phyloP scores from a whole-genome alignment of 2,797 vertebrate genomes.

The Streptopelia turtur region DNA sequence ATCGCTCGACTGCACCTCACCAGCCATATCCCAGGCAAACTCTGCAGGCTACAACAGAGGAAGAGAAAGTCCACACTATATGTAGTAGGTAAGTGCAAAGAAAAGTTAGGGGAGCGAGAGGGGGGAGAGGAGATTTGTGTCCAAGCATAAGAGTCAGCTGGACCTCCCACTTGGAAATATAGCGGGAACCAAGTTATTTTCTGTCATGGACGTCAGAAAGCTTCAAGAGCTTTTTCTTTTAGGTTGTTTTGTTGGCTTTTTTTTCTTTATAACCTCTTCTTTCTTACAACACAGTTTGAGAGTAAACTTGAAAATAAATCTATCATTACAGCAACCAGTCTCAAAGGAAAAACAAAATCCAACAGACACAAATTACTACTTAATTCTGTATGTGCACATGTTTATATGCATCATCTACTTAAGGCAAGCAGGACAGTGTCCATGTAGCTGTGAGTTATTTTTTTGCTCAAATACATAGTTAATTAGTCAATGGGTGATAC shows the following conservation, averaged over 20 bases:
- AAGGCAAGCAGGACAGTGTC: background rate
- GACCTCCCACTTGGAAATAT: background rate
- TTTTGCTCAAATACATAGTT: slow-evolving; percentile 16
- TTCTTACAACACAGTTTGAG: slow-evolving; percentile 36
- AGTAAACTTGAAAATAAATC: slow-evolving; percentile 67
- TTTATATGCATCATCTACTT: slow-evolving; percentile 23
- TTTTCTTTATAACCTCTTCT: background rate
- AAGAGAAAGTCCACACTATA: background rate
- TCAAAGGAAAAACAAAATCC: slow-evolving; percentile 48
- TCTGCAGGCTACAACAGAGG: slow-evolving; percentile 11
- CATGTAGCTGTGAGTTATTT: background rate
- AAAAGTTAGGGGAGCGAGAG: background rate
- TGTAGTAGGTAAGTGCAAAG: background rate
- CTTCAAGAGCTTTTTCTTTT: background rate
- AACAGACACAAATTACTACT: slow-evolving; percentile 26
- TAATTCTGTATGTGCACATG: slow-evolving; percentile 33
- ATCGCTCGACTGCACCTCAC: background rate
- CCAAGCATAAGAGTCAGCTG: slow-evolving; percentile 2
- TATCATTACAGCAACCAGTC: slow-evolving; percentile 22
- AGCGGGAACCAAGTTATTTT: background rate
- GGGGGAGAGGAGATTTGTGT: background rate
- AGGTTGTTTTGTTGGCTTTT: background rate
- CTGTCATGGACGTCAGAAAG: background rate
- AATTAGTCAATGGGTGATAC: slow-evolving; percentile 38
- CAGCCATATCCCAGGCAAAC: background rate